Evolutionary conservation across 2,113 vertebrate species (phyloP), one percentile per base, ranked within the genome.

Genomic region (Kobus ellipsiprymnus): DNA sequence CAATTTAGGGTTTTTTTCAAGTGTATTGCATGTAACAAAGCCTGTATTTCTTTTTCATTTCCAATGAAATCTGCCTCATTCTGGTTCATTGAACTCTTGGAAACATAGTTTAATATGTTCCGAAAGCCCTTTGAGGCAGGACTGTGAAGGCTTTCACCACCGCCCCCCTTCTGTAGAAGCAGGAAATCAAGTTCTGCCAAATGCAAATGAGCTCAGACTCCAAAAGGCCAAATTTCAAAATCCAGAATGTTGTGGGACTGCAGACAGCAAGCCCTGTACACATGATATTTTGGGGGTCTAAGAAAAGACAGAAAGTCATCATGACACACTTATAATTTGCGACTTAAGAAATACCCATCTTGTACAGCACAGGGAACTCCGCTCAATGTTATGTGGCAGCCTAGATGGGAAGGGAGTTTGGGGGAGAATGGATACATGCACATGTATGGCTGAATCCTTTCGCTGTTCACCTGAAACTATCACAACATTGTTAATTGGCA

Each of bases 121-220:
- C 97, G 95, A 98, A 97, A 97, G 83, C 96, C 96, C 97, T 97
- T 95, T 85, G 96, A 97, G 86, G 62, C 95, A 97, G 83, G 30
- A 55, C 93, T 96, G 96, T 92, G 59, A 97, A 96, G 97, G 71
- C 95, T 94, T 97, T 95, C 94, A 90, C 90, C 52, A 48, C 95
- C 7, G 9, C 29, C 92, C 64, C 78, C 91, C 67, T 92, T 84
- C 96, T 57, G 88, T 50, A 92, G 91, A 97, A 94, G 97, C 97
- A 98, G 98, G 98, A 98, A 98, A 94, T 94, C 92, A 74, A 87
- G 94, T 94, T 55, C 89, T 97, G 98, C 97, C 97, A 98, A 98
- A 98, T 96, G 98, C 97, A 98, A 98, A 98, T 97, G 94, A 97
- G 89, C 96, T 95, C 95, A 94, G 95, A 23, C 93, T 98, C 97